Evolutionary conservation across 2,888 invertebrate genomes (phyloP), one percentile per base, ranked within the genome.

Genomic region (Drosophila mulleri): DNA sequence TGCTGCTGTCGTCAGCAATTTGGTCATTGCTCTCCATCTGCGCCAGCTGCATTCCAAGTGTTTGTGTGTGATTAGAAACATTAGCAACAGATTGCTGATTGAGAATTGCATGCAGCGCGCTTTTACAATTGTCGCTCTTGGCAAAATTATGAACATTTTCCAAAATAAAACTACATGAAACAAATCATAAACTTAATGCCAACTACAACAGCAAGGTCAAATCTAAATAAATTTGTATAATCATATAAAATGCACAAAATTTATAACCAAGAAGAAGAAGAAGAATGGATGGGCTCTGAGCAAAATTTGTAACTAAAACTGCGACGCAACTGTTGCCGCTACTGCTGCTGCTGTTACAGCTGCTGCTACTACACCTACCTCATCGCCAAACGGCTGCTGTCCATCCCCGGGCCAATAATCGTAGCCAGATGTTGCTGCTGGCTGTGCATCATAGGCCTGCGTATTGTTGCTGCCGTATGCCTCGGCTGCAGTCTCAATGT

Each of bases 381-480:
- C 87, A 61, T 89, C 89, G 63, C 70, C 77, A 50, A 78, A 72
- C 6, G 81, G 82, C 35, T 81, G 90, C 57, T 84, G 87, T 45
- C 83, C 77, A 56, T 56, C 77, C 59, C 67, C 66, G 32, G 77
- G 63, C 91, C 91, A 90, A 65, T 90, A 90, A 18, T 90, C 90
- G 56, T 90, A 91, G 35, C 70, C 75, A 68, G 54, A 8, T 16
- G 37, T 6, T 1, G 60, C 58, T 58, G 71, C 44, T 56, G 74
- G 64, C 11, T 60, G 39, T 50, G 66, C 77, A 11, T 52, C 71
- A 52, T 70, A 70, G 11, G 18, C 2, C n/a, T 62, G 52, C 42
- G 72, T 59, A 54, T 60, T 58, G 65, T 42, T 59, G 14, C 44
- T 29, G 47, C 44, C 66, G 32, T 62, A 73, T n/a, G 78, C 65